Evolutionary conservation across 2,888 invertebrate genomes (phyloP), one percentile per base, ranked within the genome.

Genomic region (Sussaba pulchella): DNA sequence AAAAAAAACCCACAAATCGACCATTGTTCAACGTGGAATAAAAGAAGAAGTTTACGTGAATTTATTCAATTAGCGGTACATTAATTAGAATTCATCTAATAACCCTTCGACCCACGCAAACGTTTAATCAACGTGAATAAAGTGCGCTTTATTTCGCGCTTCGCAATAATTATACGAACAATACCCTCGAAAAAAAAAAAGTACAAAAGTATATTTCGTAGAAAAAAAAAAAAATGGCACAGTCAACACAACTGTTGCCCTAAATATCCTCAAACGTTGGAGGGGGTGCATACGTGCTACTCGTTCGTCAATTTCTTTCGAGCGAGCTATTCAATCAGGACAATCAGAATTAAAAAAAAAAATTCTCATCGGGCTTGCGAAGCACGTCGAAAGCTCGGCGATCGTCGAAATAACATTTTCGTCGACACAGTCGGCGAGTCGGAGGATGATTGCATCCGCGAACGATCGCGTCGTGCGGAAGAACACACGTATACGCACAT

Each of bases 21-120:
- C 52, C 54, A 80, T 61, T 82, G 76, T 82, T 70, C 69, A 76
- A 76, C 66, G 64, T 79, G 79, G 70, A 82, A 82, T 82, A 82
- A 82, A 82, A 36, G 43, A 61, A 36, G 61, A 70, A 71, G 66
- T 61, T 72, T 72, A 69, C 26, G 43, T 61, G 59, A 39, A 47
- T 50, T 3, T 39, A 3, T 17, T 26, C 3, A 57, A 70, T 71
- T 9, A 26, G 36, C 6, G 2, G 31, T 47, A n/a, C 17, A 6
- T 63, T 45, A 2, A 63, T 63, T 43, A 24, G 26, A 26, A 45
- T 9, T 14, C 26, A 9, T 12, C 26, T 8, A 10, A 5, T 31
- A 31, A 5, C 31, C 5, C 31, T 26, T 10, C 12, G 6, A 26
- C 26, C 12, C 4, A 24, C 31, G n/a, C 17, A 6, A 6, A 6